Evolutionary conservation across 1,140 invertebrate species (phyloP).

Genomic region (Paraescarpia echinospica): DNA sequence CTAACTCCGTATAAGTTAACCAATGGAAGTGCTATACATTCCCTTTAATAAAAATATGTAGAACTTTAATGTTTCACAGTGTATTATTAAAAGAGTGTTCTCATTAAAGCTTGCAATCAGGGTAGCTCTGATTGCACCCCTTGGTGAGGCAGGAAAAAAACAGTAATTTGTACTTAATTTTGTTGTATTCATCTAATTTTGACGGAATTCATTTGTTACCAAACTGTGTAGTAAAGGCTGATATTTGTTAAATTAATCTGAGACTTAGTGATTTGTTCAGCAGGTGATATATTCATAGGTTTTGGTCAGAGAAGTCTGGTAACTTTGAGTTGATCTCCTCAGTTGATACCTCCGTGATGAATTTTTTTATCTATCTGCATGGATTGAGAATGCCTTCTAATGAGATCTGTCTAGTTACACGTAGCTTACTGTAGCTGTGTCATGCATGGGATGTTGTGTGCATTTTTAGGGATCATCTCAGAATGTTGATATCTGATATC

Average conservation of each 20-base stretch:
- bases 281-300: neutral
- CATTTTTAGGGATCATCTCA: too few species aligned
- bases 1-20: too few species aligned
- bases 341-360: neutral
- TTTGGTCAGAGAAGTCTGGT: neutral
- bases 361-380: neutral
- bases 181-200: neutral
- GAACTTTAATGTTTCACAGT: too few species aligned
- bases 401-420: neutral
- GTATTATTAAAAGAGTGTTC: too few species aligned
- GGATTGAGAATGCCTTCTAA: neutral
- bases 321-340: neutral
- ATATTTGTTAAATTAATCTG: too few species aligned
- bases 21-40: neutral
- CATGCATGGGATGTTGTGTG: neutral
- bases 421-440: neutral
- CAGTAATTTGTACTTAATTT: neutral
- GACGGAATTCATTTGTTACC: neutral
- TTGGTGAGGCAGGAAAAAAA: neutral
- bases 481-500: too few species aligned
- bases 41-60: neutral
- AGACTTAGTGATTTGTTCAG: too few species aligned
- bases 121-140: too few species aligned
- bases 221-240: too few species aligned
- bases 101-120: too few species aligned